Evolutionary conservation across 1,140 invertebrate species (phyloP).

Genomic region (Galleria mellonella): DNA sequence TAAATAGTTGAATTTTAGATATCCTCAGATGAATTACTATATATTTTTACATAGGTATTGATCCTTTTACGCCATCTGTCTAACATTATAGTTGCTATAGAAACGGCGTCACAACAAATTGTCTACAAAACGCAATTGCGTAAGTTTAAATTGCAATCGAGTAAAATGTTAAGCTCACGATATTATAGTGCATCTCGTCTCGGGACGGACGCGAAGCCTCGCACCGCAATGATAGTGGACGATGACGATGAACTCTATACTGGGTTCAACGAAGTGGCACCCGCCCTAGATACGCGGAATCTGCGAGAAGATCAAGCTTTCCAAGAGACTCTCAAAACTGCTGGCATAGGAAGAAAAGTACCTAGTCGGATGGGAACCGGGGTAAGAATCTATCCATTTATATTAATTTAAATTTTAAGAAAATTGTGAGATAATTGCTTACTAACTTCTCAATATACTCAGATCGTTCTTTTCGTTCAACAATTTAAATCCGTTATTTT

Average conservation of each 20-base stretch:
- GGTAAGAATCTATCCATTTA: slow-evolving; percentile 18
- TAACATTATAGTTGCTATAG: slow-evolving; percentile 33
- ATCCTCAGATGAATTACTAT: too few species aligned
- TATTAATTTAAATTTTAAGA: too few species aligned
- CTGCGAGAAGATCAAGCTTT: slow-evolving; percentile 58
- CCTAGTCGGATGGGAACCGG: slow-evolving; percentile 55
- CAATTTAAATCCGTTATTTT: too few species aligned
- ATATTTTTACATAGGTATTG: too few species aligned
- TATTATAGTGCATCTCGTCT: slow-evolving; percentile 44
- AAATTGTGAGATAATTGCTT: too few species aligned
- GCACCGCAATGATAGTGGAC: slow-evolving; percentile 46
- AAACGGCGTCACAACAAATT: slow-evolving; percentile 62
- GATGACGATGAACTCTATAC: slow-evolving; percentile 64
- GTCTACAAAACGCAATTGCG: not conserved
- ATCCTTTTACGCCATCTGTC: too few species aligned
- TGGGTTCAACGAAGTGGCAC: slow-evolving; percentile 65
- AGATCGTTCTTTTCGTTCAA: too few species aligned
- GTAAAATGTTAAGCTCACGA: slow-evolving; percentile 45
- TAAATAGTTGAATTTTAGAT: too few species aligned
- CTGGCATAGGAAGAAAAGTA: slow-evolving; percentile 55
- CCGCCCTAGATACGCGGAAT: slow-evolving; percentile 57
- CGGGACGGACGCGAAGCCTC: slow-evolving; percentile 37
- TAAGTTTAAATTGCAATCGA: not conserved
- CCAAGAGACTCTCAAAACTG: slow-evolving; percentile 56
- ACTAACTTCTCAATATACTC: too few species aligned